Evolutionary conservation across 2,888 invertebrate species (phyloP), one percentile per base, ranked within the genome.

Genomic region (Scrobipalpa atriplicella): DNA sequence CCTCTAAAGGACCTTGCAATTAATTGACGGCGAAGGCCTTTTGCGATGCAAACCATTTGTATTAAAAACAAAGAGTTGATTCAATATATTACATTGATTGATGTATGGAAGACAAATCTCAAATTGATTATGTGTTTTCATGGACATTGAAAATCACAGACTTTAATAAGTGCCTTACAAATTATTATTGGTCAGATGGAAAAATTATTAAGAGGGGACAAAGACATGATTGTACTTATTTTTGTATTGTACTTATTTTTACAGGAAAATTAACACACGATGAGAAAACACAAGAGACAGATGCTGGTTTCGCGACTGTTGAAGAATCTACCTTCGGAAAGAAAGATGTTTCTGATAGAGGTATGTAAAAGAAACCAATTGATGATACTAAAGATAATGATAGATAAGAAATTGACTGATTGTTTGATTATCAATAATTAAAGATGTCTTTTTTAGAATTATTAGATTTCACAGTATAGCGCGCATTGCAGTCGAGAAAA

Each of bases 241-340:
- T 13, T 8, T 21, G 1, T 29, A n/a, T 29, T 29, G 2, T 38
- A 47, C 52, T 52, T 43, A 58, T 62, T 6, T n/a, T 38, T 16
- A 66, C 73, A 81, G 73, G 78, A 51, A 69, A 64, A 18, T 60
- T 75, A 11, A 8, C 58, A 8, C 72, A 75, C 29, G 74, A 74
- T 2, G 69, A 71, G 0, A 72, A 72, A 16, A 19, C n/a, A 8
- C 18, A 60, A 19, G 75, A 74, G 8, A 64, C 73, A 18, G 77
- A 78, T 61, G 75, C 78, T 10, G 80, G 81, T 0, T 80, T 81
- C 65, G 80, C 83, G 6, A 80, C 81, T 2, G 83, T 82, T 10
- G 79, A 82, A 68, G 83, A 84, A 66, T 82, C 81, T 0, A 58
- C 62, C 8, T 71, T 81, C 38, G 83, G 81, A 0, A 79, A 78